Evolutionary conservation across 2,113 vertebrate genomes (phyloP).

Genomic region (Bos javanicus): DNA sequence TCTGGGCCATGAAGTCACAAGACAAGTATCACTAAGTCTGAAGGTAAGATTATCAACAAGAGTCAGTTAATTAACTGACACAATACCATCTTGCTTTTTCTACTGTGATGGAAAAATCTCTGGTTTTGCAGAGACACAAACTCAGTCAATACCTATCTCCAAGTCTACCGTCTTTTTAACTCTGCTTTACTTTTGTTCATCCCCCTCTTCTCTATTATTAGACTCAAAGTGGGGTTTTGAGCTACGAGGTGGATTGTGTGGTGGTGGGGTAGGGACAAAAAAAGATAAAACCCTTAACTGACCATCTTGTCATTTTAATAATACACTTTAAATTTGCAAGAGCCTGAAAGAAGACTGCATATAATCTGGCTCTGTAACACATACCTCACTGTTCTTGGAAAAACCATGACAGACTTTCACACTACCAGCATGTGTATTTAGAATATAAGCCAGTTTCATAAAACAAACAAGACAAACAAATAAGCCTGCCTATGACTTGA

Average conservation of each 20-base stretch:
- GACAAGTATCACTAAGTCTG: background rate
- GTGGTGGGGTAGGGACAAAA: background rate
- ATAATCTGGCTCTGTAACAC: background rate
- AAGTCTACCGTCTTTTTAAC: background rate
- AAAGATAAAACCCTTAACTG: background rate
- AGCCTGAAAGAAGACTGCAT: background rate
- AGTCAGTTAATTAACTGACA: conserved; percentile 27
- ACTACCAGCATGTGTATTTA: conserved; percentile 44
- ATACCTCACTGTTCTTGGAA: background rate
- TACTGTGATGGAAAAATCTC: background rate
- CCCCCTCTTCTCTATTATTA: background rate
- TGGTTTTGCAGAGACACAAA: background rate
- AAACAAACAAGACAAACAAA: conserved; percentile 75
- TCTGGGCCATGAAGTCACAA: conserved; percentile 16
- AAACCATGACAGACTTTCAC: conserved; percentile 10
- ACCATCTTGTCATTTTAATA: conserved; percentile 5
- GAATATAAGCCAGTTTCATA: conserved; percentile 62
- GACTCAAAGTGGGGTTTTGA: background rate
- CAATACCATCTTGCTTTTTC: background rate
- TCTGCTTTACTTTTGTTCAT: background rate
- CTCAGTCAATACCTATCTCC: background rate
- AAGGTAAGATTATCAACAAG: conserved; percentile 7
- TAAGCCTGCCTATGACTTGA: conserved; percentile 65
- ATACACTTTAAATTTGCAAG: background rate
- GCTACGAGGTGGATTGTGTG: background rate